Base-by-base conservation (phyloP, 2,888 invertebrate genomes). In the Rosalia funebris region DNA sequence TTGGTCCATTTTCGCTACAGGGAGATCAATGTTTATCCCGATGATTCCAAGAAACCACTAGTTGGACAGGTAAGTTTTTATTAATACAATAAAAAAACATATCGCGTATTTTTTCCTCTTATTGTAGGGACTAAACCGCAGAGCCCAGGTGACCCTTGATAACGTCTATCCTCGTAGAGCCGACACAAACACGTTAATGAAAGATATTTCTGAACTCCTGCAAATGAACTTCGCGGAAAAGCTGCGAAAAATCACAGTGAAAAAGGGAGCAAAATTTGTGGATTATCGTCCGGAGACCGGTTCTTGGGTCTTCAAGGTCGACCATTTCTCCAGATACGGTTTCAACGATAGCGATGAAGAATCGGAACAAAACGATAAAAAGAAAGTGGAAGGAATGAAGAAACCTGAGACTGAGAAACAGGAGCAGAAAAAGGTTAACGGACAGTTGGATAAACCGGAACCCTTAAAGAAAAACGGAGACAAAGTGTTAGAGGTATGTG, bases 221-320 rank as follows among this genome's bases (percentile, higher is more conserved):
- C 87, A 88, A 56, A 90, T 96, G 88, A 90, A 92, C 75, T 98
- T 94, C 82, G 91, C 93, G 70, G 90, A 88, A 5, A 93, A 93
- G 77, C 81, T 98, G 57, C 89, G 95, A 11, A 86, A 89, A 20
- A 91, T 92, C 0, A 93, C 95, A 59, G 89, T 90, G 64, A 93
- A 92, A 71, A 92, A 96, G 80, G 91, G 91, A 63, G 95, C 96
- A 0, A 89, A 90, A 53, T 99, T 98, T 80, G 88, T 96, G 2
- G 98, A 98, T 77, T 98, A 97, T 82, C 87, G 96, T 0, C 94
- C 97, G 0, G 93, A 94, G 78, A 96, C 95, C 1, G 98, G 98
- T 16, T 95, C 96, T 54, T 99, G 98, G 98, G 96, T 97, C 48
- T 98, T 98, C 82, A 88, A 91, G 79, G 93, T 95, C 42, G 91